A percentile compares a stretch with the other conserved stretches of the same genome.
Evolutionary conservation across 2,797 vertebrate genomes (phyloP).

Genomic region (Silurus lanzhouensis): DNA sequence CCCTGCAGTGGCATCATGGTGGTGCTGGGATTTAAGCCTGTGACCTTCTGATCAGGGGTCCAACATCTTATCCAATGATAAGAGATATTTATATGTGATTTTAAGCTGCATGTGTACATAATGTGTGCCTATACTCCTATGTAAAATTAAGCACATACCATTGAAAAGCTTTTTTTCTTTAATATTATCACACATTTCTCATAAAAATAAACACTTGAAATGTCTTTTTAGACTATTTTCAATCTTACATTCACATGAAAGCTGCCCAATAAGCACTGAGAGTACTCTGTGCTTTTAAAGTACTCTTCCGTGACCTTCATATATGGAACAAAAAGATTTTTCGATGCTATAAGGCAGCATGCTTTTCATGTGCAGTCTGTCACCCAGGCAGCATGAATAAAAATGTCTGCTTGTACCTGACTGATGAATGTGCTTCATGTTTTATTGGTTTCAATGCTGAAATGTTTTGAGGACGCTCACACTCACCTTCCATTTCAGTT

Average conservation of each 20-base stretch:
- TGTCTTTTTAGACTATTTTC: not conserved
- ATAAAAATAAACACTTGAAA: too few relatives aligned
- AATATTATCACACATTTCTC: too few relatives aligned
- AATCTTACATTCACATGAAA: not conserved
- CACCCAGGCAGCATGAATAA: not conserved
- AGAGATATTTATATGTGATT: too few relatives aligned
- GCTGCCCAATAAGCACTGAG: not conserved
- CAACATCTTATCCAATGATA: too few relatives aligned
- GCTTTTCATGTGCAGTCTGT: not conserved
- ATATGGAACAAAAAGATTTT: not conserved
- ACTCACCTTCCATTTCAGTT: slow-evolving; percentile 55
- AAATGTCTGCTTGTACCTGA: not conserved
- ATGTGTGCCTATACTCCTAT: too few relatives aligned
- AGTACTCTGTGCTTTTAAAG: not conserved
- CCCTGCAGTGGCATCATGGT: too few relatives aligned
- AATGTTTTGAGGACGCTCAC: slow-evolving; percentile 51
- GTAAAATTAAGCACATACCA: too few relatives aligned
- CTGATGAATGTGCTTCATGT: slow-evolving; percentile 5
- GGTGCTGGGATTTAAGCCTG: too few relatives aligned
- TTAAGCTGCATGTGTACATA: too few relatives aligned
- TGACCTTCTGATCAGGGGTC: too few relatives aligned
- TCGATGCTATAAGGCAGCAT: not conserved
- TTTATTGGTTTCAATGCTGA: slow-evolving; percentile 69
- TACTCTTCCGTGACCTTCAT: not conserved
- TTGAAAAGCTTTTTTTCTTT: too few relatives aligned